Evolutionary conservation across 2,888 invertebrate species (phyloP), one percentile per base, ranked within the genome.

Genomic region (Schrankia costaestrigalis): DNA sequence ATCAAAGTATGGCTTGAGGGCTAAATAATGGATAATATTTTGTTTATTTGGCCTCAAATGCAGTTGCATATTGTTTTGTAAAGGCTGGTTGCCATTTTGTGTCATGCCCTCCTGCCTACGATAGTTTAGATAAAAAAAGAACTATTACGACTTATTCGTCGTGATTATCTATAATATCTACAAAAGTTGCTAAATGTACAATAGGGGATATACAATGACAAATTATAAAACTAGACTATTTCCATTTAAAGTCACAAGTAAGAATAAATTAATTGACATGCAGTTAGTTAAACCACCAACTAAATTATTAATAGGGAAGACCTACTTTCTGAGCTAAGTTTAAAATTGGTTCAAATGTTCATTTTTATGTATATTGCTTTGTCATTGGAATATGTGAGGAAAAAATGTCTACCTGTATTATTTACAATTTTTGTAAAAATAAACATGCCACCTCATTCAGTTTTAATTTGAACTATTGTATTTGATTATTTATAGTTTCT

Each of bases 31-130:
- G 37, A 34, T 47, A 49, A 69, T 67, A 58, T 64, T 57, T 68
- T 71, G 62, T 61, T 52, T 65, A 71, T 63, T 54, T 71, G 49
- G 54, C 51, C 52, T 54, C 52, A 67, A 77, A 75, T 81, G 80
- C 78, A 82, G 62, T 78, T 83, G 84, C 85, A 84, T 84, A 84
- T 82, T 85, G 82, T 78, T 66, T 71, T 48, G 68, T 61, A 53
- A 64, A 71, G 62, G 56, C 71, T 74, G 84, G 86, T 80, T 87
- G 86, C 86, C 86, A 87, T 87, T 84, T 87, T 87, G 86, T 86
- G 71, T 78, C 67, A 75, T 80, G 77, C 73, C 78, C 78, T 81
- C 74, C 73, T 78, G 78, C 75, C 79, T 82, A 81, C 82, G 75
- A 75, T 74, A 74, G 63, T 81, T 78, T 70, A 75, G 78, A 75